A percentile compares a stretch with the other conserved stretches of the same genome.
These are phyloP conservation scores for Acrocephalus kingi DNA, from an alignment of 2,113 vertebrate genomes.

Conservation along the genomic window DNA sequence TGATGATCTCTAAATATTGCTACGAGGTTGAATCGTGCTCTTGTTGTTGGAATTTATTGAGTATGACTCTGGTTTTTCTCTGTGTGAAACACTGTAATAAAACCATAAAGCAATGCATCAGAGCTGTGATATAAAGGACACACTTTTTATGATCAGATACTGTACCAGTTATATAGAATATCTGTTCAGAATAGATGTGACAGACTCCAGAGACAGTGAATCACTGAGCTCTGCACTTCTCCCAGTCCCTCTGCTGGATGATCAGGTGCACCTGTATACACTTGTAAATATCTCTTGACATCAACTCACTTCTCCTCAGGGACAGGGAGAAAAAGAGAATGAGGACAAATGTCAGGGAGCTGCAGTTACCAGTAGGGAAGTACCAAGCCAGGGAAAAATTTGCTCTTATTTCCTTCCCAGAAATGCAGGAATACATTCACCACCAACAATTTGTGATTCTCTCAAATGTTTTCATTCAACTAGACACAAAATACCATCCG, in stretches of 20 bases:
- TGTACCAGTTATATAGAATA: not conserved
- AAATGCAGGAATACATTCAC: not conserved
- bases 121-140: not conserved
- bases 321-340: not conserved
- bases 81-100: not conserved
- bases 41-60: conserved; percentile 14
- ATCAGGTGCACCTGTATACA: not conserved
- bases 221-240: conserved; percentile 8
- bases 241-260: not conserved
- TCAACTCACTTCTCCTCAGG: not conserved
- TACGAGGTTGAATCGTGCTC: not conserved
- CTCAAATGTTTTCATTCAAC: not conserved
- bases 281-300: conserved; percentile 17
- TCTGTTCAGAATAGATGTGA: conserved; percentile 27
- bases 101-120: conserved; percentile 13
- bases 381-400: not conserved
- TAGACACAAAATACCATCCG: not conserved
- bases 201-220: conserved; percentile 24
- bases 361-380: not conserved
- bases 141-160: conserved; percentile 17
- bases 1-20: not conserved
- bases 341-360: not conserved
- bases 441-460: not conserved
- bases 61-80: not conserved
- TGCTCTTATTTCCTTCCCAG: not conserved